Percentiles rank a stretch among this genome's conserved stretches.
phyloP scores from a whole-genome alignment of 2,113 vertebrate species.

The Phasianus colchicus region DNA sequence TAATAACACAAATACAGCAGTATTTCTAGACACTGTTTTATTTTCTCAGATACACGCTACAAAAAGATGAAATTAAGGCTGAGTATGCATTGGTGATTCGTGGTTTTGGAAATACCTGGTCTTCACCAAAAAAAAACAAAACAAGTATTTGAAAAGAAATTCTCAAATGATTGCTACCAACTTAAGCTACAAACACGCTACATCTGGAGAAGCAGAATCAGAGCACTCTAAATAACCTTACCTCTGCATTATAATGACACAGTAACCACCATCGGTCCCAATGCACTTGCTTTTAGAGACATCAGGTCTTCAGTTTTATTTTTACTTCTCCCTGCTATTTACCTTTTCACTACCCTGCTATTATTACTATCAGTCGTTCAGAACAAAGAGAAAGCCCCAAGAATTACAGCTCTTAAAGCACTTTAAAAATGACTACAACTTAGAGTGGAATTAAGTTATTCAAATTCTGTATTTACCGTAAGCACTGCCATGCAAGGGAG shows the following conservation, averaged over 20 bases:
- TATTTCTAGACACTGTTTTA: background rate
- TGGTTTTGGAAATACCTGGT: background rate
- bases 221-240: background rate
- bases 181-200: background rate
- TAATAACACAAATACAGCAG: background rate
- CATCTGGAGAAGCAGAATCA: background rate
- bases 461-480: slow-evolving; percentile 24
- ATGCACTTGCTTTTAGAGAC: background rate
- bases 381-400: slow-evolving; percentile 42
- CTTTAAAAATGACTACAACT: slow-evolving; percentile 13
- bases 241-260: background rate
- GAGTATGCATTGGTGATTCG: background rate
- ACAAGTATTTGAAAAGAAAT: background rate
- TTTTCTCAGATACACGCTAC: background rate
- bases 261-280: slow-evolving; percentile 36
- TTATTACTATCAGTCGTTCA: slow-evolving; percentile 38
- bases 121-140: background rate
- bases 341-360: slow-evolving; percentile 34
- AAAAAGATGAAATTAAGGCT: background rate
- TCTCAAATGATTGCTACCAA: background rate
- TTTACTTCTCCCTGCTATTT: slow-evolving; percentile 56
- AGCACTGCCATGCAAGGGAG: background rate
- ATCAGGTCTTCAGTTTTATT: background rate
- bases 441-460: background rate
- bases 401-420: background rate